These are phyloP conservation scores for Deroplatys truncata DNA, from an alignment of 2,888 invertebrate genomes.

Conservation along the genomic window DNA sequence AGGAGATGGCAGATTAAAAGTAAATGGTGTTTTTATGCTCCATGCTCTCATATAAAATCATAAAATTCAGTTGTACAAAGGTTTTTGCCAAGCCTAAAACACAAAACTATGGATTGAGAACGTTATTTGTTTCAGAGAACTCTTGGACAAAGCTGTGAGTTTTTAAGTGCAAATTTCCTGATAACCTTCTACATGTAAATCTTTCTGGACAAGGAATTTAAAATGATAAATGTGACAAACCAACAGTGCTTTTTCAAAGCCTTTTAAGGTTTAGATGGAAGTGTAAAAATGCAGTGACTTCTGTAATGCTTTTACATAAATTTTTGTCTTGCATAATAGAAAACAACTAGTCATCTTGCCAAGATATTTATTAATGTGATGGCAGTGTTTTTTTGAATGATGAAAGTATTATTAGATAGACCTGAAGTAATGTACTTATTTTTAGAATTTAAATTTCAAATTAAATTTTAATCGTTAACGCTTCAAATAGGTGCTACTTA, in stretches of 20 bases:
- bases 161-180: background rate
- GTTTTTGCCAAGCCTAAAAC: background rate
- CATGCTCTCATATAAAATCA: background rate
- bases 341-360: background rate
- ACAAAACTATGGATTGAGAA: background rate
- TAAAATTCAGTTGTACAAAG: background rate
- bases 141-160: background rate
- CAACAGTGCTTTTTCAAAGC: background rate
- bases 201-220: background rate
- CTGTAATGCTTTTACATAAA: background rate
- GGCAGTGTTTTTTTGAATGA: no score
- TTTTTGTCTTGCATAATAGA: background rate
- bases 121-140: background rate
- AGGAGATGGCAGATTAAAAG: background rate
- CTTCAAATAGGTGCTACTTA: no score
- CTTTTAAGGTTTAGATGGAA: background rate
- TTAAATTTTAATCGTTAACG: no score
- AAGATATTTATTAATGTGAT: background rate
- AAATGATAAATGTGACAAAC: background rate
- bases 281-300: background rate
- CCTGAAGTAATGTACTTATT: no score
- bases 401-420: no score
- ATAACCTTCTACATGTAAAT: background rate
- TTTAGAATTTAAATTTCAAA: no score
- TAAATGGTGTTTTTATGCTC: background rate